phyloP scores from a whole-genome alignment of 2,888 invertebrate genomes.

The Parnassius apollo region DNA sequence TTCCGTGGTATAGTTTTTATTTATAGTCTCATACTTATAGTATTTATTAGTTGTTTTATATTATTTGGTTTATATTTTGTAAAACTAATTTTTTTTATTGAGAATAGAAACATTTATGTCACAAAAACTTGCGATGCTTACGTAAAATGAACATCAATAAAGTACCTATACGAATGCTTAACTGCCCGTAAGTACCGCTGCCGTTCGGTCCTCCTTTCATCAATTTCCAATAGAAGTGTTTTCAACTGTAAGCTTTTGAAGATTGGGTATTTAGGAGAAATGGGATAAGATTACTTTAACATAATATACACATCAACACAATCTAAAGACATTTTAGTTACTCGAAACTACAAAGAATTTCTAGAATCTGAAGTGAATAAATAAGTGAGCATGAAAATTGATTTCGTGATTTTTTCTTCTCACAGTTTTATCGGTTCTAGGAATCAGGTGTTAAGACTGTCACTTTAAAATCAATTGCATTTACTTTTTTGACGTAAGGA shows the following conservation, averaged over 20 bases:
- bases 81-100: background rate
- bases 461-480: too few relatives aligned
- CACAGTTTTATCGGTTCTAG: too few relatives aligned
- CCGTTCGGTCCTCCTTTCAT: slow-evolving; percentile 27
- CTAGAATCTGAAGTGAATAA: too few relatives aligned
- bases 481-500: too few relatives aligned
- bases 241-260: slow-evolving; percentile 24
- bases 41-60: background rate
- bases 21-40: background rate
- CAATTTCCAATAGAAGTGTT: slow-evolving; percentile 27
- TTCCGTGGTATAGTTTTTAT: too few relatives aligned
- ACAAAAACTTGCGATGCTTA: slow-evolving; percentile 22
- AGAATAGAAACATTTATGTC: slow-evolving; percentile 8
- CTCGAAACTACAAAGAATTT: too few relatives aligned
- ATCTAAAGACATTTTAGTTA: too few relatives aligned
- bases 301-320: too few relatives aligned
- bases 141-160: slow-evolving; percentile 28
- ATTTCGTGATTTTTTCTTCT: too few relatives aligned
- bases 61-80: background rate
- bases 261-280: slow-evolving; percentile 24
- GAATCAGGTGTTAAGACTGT: too few relatives aligned
- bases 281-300: slow-evolving; percentile 4
- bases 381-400: too few relatives aligned
- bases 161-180: slow-evolving; percentile 26
- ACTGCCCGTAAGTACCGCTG: slow-evolving; percentile 29